Evolutionary conservation across 2,797 vertebrate genomes (phyloP).

Genomic region (Cirrhinus mrigala): DNA sequence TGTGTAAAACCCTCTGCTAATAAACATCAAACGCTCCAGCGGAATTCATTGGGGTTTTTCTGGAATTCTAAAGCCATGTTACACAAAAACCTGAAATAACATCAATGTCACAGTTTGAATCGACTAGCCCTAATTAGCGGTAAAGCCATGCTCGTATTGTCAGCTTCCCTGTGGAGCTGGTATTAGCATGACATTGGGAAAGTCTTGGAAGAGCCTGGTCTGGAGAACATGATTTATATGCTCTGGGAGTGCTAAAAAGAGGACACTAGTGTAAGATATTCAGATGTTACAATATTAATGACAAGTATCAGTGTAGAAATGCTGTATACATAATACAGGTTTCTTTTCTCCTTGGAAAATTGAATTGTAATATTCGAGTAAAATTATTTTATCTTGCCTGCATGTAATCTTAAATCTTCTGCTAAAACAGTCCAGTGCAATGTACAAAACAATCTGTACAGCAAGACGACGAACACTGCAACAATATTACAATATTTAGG

Average conservation of each 20-base stretch:
- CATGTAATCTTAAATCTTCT: background rate
- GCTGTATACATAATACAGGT: conserved; percentile 39
- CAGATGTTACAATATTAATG: conserved; percentile 59
- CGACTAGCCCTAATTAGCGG: conserved; percentile 40
- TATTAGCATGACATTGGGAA: conserved; percentile 58
- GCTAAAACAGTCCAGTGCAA: background rate
- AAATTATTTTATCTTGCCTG: background rate
- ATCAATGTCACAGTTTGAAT: conserved; percentile 42
- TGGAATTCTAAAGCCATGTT: conserved; percentile 23
- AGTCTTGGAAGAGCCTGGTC: conserved; percentile 30
- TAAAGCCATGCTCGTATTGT: conserved; percentile 47
- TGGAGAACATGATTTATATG: conserved; percentile 51
- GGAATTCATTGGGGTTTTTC: background rate
- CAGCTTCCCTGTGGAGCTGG: conserved; percentile 47
- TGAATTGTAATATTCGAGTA: no score
- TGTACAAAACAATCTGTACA: background rate
- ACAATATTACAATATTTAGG: conserved; percentile 14
- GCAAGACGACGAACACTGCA: background rate
- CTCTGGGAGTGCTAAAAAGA: conserved; percentile 25
- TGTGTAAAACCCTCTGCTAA: conserved; percentile 2
- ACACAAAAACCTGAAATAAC: conserved; percentile 44
- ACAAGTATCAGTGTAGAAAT: conserved; percentile 46
- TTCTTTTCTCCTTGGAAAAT: background rate
- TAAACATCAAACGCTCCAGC: conserved; percentile 10
- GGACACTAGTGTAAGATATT: conserved; percentile 45